Evolutionary conservation across 2,888 invertebrate species (phyloP).

Genomic region (Latrodectus elegans): DNA sequence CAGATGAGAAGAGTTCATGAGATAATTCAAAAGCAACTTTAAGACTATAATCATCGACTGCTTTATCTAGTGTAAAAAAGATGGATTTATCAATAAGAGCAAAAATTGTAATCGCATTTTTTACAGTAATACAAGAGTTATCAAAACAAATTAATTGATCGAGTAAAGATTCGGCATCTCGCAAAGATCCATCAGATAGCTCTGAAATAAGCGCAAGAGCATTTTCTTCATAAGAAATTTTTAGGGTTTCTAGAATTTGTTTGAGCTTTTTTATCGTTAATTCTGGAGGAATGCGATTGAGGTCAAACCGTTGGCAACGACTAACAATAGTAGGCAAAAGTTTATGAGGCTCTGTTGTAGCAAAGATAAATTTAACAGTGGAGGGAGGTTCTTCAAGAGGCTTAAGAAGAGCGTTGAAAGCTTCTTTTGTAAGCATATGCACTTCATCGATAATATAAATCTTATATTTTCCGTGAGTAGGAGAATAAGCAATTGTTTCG

Average conservation of each 20-base stretch:
- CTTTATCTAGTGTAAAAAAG: not conserved
- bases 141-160: not conserved
- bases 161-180: not conserved
- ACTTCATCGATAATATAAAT: constrained; percentile 1
- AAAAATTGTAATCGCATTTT: not conserved
- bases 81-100: not conserved
- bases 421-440: not conserved
- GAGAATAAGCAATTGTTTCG: not conserved
- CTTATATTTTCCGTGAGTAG: not conserved
- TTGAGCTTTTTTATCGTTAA: not conserved
- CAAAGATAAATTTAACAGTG: not conserved
- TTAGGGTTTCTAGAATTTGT: not conserved
- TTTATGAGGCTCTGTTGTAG: not conserved
- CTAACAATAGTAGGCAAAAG: not conserved
- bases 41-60: too few species aligned
- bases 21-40: not conserved
- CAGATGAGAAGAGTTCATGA: not conserved
- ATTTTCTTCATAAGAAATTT: not conserved
- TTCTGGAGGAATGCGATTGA: not conserved
- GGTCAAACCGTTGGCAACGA: not conserved
- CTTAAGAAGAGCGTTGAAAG: not conserved
- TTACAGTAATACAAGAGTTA: not conserved
- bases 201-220: not conserved
- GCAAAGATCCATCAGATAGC: not conserved
- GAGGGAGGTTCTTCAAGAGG: not conserved